Conservation (phyloP, 2,797 vertebrate species). For the Chelmon rostratus region DNA sequence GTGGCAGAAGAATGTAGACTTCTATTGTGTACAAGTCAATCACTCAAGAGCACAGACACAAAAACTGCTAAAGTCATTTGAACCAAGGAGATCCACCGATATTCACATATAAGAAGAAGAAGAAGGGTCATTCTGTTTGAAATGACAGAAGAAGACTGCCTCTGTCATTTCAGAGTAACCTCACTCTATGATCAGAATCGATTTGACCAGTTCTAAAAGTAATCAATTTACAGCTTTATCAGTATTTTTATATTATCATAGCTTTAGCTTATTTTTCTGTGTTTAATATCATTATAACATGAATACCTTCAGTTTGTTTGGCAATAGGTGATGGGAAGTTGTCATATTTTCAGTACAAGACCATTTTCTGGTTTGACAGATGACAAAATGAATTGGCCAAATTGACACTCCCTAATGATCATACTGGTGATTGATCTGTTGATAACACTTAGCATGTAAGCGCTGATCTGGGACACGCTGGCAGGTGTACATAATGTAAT, state of each 20-base stretch:
- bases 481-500: background rate
- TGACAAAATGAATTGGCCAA: background rate
- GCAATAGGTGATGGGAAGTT: background rate
- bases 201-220: background rate
- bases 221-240: too few relatives aligned
- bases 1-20: constrained; percentile 12
- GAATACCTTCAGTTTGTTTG: background rate
- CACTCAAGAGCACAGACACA: background rate
- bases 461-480: background rate
- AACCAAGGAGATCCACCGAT: background rate
- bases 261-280: background rate
- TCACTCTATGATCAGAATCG: background rate
- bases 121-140: too few relatives aligned
- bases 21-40: constrained; percentile 17
- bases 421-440: background rate
- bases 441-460: background rate
- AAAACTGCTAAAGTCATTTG: background rate
- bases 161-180: background rate
- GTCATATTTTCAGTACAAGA: background rate
- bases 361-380: background rate
- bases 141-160: background rate
- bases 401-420: background rate
- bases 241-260: too few relatives aligned
- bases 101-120: too few relatives aligned
- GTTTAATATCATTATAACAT: background rate